Conservation (phyloP, 2,888 invertebrate species). For the Congeria kusceri region DNA sequence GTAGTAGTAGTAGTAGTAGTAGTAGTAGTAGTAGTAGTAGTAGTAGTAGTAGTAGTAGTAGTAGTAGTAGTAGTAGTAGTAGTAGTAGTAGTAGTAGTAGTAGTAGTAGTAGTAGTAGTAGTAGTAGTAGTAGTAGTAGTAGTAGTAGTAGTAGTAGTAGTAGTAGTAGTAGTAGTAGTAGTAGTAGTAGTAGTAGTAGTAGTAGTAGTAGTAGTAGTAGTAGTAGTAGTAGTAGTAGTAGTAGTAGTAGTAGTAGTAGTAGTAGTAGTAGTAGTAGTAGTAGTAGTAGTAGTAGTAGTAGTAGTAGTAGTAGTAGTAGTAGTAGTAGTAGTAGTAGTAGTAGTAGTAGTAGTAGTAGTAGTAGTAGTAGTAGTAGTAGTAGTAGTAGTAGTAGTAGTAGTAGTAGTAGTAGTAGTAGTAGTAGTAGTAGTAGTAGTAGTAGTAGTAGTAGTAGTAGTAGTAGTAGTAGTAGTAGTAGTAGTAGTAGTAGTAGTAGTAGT, state of each 20-base stretch:
- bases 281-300: background rate
- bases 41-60: slow-evolving; percentile 11
- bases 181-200: slow-evolving; percentile 7
- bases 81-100: slow-evolving; percentile 10
- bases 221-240: background rate
- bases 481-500: background rate
- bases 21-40: slow-evolving; percentile 11
- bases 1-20: slow-evolving; percentile 7
- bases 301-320: background rate
- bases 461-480: background rate
- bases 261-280: background rate
- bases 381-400: background rate
- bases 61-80: slow-evolving; percentile 9
- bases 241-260: background rate
- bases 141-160: slow-evolving; percentile 10
- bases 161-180: slow-evolving; percentile 5
- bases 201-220: background rate
- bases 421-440: background rate
- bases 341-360: background rate
- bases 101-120: slow-evolving; percentile 6
- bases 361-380: background rate
- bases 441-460: background rate
- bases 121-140: slow-evolving; percentile 8
- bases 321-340: background rate
- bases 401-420: background rate